Evolutionary conservation across 2,113 vertebrate genomes (phyloP).

Genomic region (Eolophus roseicapilla): DNA sequence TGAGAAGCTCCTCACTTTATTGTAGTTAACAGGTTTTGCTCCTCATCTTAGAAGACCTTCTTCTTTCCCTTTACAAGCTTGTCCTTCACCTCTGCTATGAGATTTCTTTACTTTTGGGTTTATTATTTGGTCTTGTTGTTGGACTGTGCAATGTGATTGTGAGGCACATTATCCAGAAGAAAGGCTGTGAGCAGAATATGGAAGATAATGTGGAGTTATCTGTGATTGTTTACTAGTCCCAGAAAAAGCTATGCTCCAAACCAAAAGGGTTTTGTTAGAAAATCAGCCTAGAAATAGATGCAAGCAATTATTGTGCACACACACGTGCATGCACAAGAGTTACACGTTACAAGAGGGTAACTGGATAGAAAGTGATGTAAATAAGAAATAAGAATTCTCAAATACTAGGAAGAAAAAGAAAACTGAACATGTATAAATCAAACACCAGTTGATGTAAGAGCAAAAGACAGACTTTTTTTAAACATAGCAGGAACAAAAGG

Average conservation of each 20-base stretch:
- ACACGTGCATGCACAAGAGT: background rate
- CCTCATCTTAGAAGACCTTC: background rate
- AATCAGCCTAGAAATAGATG: background rate
- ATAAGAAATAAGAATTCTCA: background rate
- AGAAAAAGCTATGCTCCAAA: background rate
- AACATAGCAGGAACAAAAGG: background rate
- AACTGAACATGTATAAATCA: background rate
- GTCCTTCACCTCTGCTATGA: background rate
- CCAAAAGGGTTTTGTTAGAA: background rate
- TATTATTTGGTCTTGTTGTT: background rate
- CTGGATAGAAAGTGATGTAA: background rate
- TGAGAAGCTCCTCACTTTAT: background rate
- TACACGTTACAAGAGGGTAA: background rate
- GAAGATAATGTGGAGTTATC: background rate
- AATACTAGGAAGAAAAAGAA: background rate
- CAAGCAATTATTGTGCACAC: background rate
- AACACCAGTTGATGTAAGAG: background rate
- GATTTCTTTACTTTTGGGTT: background rate
- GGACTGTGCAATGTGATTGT: background rate
- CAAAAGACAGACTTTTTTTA: background rate
- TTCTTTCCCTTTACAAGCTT: background rate
- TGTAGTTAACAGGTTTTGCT: background rate
- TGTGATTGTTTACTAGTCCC: background rate
- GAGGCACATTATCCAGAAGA: background rate
- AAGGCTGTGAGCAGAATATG: background rate